Evolutionary conservation across 2,888 invertebrate species (phyloP), one percentile per base, ranked within the genome.

Genomic region (Mechanitis messenoides): DNA sequence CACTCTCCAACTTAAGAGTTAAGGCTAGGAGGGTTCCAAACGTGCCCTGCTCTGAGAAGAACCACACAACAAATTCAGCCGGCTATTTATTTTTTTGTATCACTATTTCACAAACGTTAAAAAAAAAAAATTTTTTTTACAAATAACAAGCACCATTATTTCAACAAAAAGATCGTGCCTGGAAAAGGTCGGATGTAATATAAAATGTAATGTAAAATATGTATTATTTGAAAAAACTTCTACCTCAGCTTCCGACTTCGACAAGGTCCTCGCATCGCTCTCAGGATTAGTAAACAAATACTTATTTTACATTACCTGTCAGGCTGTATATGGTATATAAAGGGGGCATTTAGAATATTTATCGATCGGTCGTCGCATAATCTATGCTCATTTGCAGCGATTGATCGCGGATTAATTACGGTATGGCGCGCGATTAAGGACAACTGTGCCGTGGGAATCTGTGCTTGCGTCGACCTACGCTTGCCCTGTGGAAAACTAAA

Each of bases 391-490:
- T 66, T 63, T 62, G 62, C 56, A 64, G 68, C 61, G 62, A 53
- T 50, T 53, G 58, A 59, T 46, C 56, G 61, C 62, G 64, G 70
- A 69, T 74, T 72, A 69, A 73, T 74, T 73, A 68, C 69, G 50
- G 64, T 63, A 70, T 72, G 69, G 67, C 67, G 66, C 68, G 72
- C 71, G 69, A 75, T 72, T 85, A 85, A 80, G 85, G 87, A 78
- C 84, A 86, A 80, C 74, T 82, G 84, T 84, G 86, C 77, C 87
- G 87, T 88, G 87, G 82, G 87, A 88, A 87, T 72, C 75, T 38
- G 68, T 76, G 75, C 69, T 69, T 70, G 75, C 72, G 66, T 55
- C 56, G 3, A n/a, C 50, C 73, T 71, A 68, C 69, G 74, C 69
- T 63, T 6, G 45, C 75, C 9, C 50, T 6, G 31, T 50, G 11